Conservation (phyloP, 1,140 invertebrate species). For the Acyrthosiphon pisum region DNA sequence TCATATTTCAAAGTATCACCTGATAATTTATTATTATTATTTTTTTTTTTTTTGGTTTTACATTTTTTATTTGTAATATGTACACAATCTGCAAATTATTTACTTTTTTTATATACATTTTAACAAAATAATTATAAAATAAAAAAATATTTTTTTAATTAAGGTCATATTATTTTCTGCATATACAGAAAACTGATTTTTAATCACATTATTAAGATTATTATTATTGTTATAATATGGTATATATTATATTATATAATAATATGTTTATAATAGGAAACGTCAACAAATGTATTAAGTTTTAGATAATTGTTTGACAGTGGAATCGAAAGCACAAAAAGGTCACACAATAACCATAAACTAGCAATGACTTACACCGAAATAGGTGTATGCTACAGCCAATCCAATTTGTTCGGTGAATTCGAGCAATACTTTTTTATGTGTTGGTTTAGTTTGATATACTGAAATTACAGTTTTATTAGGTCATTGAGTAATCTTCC, state of each 20-base stretch:
- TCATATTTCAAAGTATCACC: neutral
- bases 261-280: neutral
- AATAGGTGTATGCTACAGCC: neutral
- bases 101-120: too few species aligned
- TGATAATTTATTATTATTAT: neutral
- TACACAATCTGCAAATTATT: too few species aligned
- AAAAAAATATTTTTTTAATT: neutral
- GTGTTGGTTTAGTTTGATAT: slow-evolving; percentile 13
- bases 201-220: neutral
- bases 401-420: neutral
- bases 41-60: too few species aligned
- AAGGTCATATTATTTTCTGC: neutral
- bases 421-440: slow-evolving; percentile 6
- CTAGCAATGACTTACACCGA: neutral
- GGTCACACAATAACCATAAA: slow-evolving; percentile 24
- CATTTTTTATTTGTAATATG: too few species aligned
- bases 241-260: neutral
- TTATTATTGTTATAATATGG: neutral
- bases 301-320: neutral
- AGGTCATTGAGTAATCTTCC: slow-evolving; percentile 19
- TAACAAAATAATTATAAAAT: too few species aligned
- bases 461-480: slow-evolving; percentile 35
- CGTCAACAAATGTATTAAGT: neutral
- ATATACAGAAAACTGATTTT: neutral
- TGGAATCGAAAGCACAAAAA: neutral